Evolutionary conservation across 2,888 invertebrate species (phyloP), one percentile per base, ranked within the genome.

Genomic region (Drosophila differens): DNA sequence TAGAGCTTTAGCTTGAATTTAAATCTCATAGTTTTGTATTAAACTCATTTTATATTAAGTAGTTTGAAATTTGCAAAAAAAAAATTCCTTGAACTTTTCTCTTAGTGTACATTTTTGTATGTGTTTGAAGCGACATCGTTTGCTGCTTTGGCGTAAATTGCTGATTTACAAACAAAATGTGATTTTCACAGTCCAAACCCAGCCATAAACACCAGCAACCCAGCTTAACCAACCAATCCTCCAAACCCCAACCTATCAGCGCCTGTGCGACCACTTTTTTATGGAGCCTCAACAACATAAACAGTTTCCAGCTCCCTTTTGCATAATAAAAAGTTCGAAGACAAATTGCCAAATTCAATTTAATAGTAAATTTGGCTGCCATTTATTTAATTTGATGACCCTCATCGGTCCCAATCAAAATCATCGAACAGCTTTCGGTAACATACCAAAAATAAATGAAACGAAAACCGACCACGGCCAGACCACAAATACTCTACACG

Each of bases 131-230:
- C 71, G 76, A 77, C 76, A 72, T 74, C 75, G 76, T 81, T 77
- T 70, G 79, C 77, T 71, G 70, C 70, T 83, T 74, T 70, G 78
- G 80, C 74, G 82, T 76, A 81, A 90, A 91, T 89, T 91, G 84
- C 89, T 89, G 89, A 90, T 91, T 91, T 91, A 87, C 91, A 91
- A 90, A 91, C 87, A 90, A 90, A 91, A 90, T 84, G 80, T 85
- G 86, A 90, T 90, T 85, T 79, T 70, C 81, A 58, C 62, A 69
- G 67, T 41, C 69, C 69, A 59, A 58, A 69, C 51, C n/a, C 69
- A 57, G 25, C 39, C 57, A 41, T 22, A 41, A 33, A 32, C 30
- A n/a, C 55, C 68, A n/a, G n/a, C n/a, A 66, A 59, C 61, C 60
- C 55, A 32, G n/a, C 39, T n/a, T 55, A 47, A 33, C 47, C 59